A percentile compares a stretch with the other conserved stretches of the same genome.
Evolutionary conservation across 1,140 invertebrate genomes (phyloP).

Genomic region (Acromyrmex echinatior): DNA sequence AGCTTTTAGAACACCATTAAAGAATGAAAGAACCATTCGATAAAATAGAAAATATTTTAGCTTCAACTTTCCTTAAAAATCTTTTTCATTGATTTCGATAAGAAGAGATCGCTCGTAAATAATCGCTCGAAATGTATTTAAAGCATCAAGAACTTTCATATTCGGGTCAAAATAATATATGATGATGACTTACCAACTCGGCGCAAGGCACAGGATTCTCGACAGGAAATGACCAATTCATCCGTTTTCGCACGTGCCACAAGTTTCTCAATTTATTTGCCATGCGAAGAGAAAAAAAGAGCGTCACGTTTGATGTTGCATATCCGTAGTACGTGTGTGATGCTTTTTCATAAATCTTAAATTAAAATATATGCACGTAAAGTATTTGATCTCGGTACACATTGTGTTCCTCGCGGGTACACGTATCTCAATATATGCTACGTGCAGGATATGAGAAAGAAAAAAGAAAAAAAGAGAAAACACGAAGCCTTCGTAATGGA

Average conservation of each 20-base stretch:
- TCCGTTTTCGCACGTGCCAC: background rate
- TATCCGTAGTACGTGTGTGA: conserved; percentile 20
- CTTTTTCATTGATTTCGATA: background rate
- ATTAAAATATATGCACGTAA: conserved; percentile 26
- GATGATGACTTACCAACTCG: conserved; percentile 18
- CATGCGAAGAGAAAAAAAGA: conserved; percentile 4
- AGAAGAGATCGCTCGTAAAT: background rate
- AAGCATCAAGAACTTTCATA: too few relatives aligned
- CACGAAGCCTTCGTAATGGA: background rate
- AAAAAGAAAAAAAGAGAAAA: conserved; percentile 14
- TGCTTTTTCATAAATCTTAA: conserved; percentile 40
- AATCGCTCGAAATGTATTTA: background rate
- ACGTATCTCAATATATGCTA: background rate
- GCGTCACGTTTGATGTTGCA: background rate
- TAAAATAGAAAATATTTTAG: background rate
- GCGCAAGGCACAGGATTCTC: conserved; percentile 12
- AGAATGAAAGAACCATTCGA: background rate
- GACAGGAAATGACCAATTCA: background rate
- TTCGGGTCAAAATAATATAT: background rate
- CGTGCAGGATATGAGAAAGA: background rate
- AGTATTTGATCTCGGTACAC: conserved; percentile 32
- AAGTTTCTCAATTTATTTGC: background rate
- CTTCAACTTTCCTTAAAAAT: background rate
- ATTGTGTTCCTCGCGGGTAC: conserved; percentile 11
- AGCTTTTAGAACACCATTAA: background rate